phyloP scores from a whole-genome alignment of 2,888 invertebrate species.

The Beris morrisii region DNA sequence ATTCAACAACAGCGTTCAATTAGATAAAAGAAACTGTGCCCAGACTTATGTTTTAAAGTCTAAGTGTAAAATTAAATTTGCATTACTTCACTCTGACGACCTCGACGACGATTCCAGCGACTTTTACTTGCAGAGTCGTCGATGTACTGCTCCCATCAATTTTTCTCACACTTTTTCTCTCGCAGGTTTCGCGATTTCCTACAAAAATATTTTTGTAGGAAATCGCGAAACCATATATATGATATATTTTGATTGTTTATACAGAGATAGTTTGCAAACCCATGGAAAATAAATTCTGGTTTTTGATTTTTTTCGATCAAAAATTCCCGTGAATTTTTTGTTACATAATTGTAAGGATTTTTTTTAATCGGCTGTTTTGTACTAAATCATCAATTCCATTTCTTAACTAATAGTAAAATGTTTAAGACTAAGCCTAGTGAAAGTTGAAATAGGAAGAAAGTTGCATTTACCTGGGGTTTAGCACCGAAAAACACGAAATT shows the following conservation, averaged over 20 bases:
- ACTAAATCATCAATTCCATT: conserved; percentile 29
- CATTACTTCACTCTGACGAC: conserved; percentile 28
- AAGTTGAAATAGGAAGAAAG: neutral
- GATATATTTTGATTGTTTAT: conserved; percentile 14
- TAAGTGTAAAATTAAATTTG: conserved; percentile 19
- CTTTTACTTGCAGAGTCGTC: conserved; percentile 22
- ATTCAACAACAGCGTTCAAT: too few species aligned
- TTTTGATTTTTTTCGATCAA: conserved; percentile 8
- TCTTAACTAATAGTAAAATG: conserved; percentile 19
- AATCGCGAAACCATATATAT: too few species aligned
- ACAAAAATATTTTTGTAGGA: conserved; percentile 25
- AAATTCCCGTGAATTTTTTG: conserved; percentile 20
- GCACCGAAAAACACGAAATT: conserved; percentile 7
- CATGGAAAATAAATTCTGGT: neutral
- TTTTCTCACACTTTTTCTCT: conserved; percentile 26
- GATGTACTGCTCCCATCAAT: conserved; percentile 26
- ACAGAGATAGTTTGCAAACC: conserved; percentile 1
- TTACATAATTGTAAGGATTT: conserved; percentile 21
- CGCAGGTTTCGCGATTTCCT: conserved; percentile 24
- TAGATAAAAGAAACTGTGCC: neutral
- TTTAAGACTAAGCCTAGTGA: neutral
- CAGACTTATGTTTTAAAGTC: conserved; percentile 7
- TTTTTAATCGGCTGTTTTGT: neutral
- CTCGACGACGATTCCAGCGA: conserved; percentile 23
- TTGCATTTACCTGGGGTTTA: conserved; percentile 22